Evolutionary conservation across 2,888 invertebrate genomes (phyloP).

Genomic region (Erynnis tages): DNA sequence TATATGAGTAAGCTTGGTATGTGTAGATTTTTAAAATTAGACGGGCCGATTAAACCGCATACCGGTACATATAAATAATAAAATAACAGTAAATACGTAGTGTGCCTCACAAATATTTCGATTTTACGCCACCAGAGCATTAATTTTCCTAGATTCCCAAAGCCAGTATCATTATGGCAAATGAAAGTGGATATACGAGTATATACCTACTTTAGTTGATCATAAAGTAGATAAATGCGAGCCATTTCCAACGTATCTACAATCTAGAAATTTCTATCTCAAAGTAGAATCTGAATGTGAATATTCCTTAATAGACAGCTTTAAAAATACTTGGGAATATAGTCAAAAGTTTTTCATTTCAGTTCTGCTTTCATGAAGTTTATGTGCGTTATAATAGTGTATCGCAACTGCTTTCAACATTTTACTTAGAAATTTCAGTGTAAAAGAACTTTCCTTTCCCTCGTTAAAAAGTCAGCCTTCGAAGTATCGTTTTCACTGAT

Average conservation of each 20-base stretch:
- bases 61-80: too few species aligned
- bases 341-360: constrained; percentile 26
- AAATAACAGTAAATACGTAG: too few species aligned
- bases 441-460: constrained; percentile 25
- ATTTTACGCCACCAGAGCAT: too few species aligned
- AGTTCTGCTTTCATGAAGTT: constrained; percentile 21
- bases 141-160: too few species aligned
- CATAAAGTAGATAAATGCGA: constrained; percentile 22
- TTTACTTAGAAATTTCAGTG: constrained; percentile 26
- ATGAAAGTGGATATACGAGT: constrained; percentile 2
- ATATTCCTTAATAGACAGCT: constrained; percentile 24
- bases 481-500: constrained; percentile 22
- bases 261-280: constrained; percentile 26
- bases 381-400: constrained; percentile 23
- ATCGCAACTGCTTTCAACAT: constrained; percentile 18
- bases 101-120: too few species aligned
- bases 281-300: constrained; percentile 21
- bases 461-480: constrained; percentile 26
- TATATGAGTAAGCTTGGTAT: too few species aligned
- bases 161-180: constrained; percentile 16
- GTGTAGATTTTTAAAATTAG: too few species aligned
- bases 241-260: constrained; percentile 22
- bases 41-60: too few species aligned
- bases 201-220: constrained; percentile 11
- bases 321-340: constrained; percentile 25